Base-by-base conservation (phyloP, 2,888 invertebrate species). In the Uropetala carovei region DNA sequence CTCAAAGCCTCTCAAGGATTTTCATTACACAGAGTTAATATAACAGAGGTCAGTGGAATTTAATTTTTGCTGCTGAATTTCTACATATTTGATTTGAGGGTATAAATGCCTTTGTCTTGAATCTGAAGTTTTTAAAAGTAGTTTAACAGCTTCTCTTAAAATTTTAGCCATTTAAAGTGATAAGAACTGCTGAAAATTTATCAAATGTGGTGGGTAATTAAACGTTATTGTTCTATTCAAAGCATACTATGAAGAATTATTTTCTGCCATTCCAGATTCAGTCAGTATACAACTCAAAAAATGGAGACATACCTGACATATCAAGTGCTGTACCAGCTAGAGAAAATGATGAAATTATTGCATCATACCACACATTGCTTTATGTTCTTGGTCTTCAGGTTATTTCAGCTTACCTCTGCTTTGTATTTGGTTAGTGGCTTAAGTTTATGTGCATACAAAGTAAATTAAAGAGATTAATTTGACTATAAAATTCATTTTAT, bases 391-490 rank as follows among this genome's bases (percentile, higher is more conserved):
- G 98, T 13, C 96, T 99, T 82, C 98, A 99, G 95, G 96, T 98
- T 89, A 96, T 97, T 92, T 97, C 98, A 1, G 97, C 98, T 8
- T 98, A 98, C 94, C 96, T 98, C 92, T 98, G 98, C 94, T 99
- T 99, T 94, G 97, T 99, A 93, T 98, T 98, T 94, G 98, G 96
- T 95, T 94, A 95, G 94, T 92, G 16, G 18, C 10, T 57, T 10
- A n/a, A 16, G n/a, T 13, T n/a, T 22, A n/a, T 13, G 27, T 43
- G 43, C 18, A 83, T 18, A 7, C 64, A 64, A 43, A 43, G 5
- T 43, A 43, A 43, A 43, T 64, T 16, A 64, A 5, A 10, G 64
- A 7, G 11, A 18, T 64, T 64, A 0, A 64, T 18, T 18, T 64
- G 64, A 64, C 0, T 64, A 18, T 64, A 64, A 18, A 7, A 11